Evolutionary conservation across 2,797 vertebrate species (phyloP), one percentile per base, ranked within the genome.

Genomic region (Acridotheres tristis): DNA sequence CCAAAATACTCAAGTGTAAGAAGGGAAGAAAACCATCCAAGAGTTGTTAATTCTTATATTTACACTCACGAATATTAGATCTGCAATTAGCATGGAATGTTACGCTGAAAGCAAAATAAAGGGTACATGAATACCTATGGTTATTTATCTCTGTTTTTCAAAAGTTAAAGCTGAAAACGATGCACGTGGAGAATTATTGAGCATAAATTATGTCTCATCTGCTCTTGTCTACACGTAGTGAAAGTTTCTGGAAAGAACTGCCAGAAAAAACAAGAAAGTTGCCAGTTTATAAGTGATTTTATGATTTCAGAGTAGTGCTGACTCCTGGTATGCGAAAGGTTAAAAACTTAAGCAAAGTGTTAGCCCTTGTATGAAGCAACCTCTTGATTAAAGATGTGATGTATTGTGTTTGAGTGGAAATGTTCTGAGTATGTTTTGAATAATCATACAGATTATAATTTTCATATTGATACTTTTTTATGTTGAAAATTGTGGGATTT

Each of bases 1-100:
- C 98, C 96, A 98, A 98, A 98, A 97, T 94, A 97, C 92, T 97
- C 95, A 96, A 93, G 71, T 96, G 96, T 97, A 95, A 95, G 97
- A 82, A 65, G 81, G 90, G 84, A 85, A 51, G 61, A 92, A 87
- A 94, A 90, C 16, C 83, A 85, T 57, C 48, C 19, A 62, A 62
- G 85, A 91, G 48, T 75, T 85, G 79, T 96, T 93, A 92, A 96
- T 96, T 96, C 81, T 96, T 97, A 93, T 92, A 97, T 96, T 97
- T 97, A 97, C 90, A 95, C 55, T 97, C 94, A 96, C 85, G 83
- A 97, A 95, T 96, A 96, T 95, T 94, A 95, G 93, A 93, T 96
- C 94, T 94, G 94, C 96, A 95, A 38, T 95, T 97, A 95, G 82
- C 96, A 95, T 96, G 94, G 90, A 96, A 92, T 90, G 65, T 85